phyloP scores from a whole-genome alignment of 2,113 vertebrate species.

The Solenodon paradoxus region DNA sequence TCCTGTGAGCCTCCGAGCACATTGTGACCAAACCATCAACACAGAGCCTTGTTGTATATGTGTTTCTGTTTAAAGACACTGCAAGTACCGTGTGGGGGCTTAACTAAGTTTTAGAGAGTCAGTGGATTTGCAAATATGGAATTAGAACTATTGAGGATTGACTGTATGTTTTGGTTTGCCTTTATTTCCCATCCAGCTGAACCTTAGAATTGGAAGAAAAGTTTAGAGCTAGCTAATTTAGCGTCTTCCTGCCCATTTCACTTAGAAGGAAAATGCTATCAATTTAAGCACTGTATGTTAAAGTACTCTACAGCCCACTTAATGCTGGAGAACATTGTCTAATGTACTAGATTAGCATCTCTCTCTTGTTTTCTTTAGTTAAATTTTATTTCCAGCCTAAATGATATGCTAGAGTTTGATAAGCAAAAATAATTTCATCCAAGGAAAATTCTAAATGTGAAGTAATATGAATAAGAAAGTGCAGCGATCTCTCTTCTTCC shows the following conservation, averaged over 20 bases:
- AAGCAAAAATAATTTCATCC: conserved; percentile 32
- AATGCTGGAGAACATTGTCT: neutral
- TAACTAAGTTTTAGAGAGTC: neutral
- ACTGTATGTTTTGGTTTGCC: neutral
- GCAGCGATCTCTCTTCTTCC: conserved; percentile 63
- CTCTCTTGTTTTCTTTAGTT: neutral
- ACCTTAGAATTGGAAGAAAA: neutral
- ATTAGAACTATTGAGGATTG: neutral
- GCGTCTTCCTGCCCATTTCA: neutral
- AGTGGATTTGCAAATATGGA: neutral
- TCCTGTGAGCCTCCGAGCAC: neutral
- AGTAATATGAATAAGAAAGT: conserved; percentile 25
- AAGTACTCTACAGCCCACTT: neutral
- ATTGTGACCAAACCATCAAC: too few relatives aligned
- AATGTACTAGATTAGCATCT: neutral
- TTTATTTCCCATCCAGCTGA: neutral
- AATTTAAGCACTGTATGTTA: neutral
- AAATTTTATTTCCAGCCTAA: conserved; percentile 20
- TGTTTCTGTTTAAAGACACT: neutral
- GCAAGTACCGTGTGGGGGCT: neutral
- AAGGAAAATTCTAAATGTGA: conserved; percentile 34
- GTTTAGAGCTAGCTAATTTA: neutral
- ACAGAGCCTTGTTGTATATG: neutral
- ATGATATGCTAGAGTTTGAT: conserved; percentile 10
- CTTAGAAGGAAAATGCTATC: neutral